These are phyloP conservation scores for Gymnogyps californianus DNA, from an alignment of 2,113 vertebrate species.

Conservation along the genomic window DNA sequence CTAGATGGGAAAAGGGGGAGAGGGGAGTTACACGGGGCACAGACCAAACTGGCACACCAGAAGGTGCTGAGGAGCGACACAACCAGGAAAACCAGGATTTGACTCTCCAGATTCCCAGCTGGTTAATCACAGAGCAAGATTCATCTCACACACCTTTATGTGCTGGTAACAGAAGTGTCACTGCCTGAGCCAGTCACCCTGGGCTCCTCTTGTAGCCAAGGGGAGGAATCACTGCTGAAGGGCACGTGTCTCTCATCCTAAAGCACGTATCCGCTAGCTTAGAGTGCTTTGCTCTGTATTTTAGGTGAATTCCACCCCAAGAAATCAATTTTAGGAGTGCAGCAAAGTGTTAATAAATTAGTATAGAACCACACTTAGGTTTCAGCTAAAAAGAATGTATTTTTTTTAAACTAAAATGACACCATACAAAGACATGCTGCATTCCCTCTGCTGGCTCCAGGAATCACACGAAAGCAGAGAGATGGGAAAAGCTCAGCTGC, in stretches of 20 bases:
- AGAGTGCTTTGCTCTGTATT: not conserved
- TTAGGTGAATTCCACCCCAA: not conserved
- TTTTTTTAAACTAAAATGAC: not conserved
- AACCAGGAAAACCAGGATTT: not conserved
- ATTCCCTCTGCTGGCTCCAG: not conserved
- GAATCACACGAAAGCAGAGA: not conserved
- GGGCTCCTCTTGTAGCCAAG: not conserved
- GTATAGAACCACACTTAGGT: rapidly evolving
- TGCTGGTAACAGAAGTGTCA: too few relatives aligned
- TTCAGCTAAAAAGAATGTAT: not conserved
- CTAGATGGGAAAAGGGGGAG: conserved; percentile 58
- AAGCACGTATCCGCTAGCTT: rapidly evolving
- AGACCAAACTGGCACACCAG: too few relatives aligned
- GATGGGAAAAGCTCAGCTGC: not conserved
- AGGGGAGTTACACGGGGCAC: rapidly evolving
- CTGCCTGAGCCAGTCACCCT: not conserved
- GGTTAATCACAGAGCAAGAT: not conserved
- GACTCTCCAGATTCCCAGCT: not conserved
- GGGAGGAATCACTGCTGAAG: not conserved
- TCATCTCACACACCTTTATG: not conserved
- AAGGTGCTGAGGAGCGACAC: not conserved
- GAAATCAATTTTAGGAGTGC: not conserved
- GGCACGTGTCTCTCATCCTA: rapidly evolving
- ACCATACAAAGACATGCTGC: not conserved
- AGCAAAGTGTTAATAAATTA: not conserved